These are phyloP conservation scores for Aramus guarauna DNA, from an alignment of 2,113 vertebrate species.

Conservation along the genomic window DNA sequence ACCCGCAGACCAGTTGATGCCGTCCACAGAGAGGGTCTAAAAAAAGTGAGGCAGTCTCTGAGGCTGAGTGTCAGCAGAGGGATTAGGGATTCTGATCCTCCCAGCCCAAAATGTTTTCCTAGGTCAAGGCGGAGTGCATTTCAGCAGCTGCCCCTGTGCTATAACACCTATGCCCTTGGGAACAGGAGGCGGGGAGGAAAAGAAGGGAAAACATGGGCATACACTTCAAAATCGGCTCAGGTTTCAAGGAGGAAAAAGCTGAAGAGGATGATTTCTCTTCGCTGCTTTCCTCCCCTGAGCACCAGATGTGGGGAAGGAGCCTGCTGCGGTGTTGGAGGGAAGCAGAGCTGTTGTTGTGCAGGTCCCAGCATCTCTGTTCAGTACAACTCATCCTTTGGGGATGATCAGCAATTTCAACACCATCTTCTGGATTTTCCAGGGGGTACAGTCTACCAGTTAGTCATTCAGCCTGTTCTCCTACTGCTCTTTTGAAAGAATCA, in stretches of 20 bases:
- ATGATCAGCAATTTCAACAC: background rate
- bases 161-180: background rate
- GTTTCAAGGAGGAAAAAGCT: background rate
- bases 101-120: background rate
- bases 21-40: background rate
- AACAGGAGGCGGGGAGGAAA: background rate
- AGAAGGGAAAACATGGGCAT: background rate
- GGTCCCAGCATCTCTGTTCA: background rate
- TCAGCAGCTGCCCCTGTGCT: background rate
- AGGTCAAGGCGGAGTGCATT: background rate
- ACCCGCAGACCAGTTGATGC: background rate
- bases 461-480: constrained; percentile 3
- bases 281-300: background rate
- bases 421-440: background rate
- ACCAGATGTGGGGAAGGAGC: background rate
- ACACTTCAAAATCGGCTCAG: background rate
- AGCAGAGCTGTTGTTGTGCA: background rate
- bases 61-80: background rate
- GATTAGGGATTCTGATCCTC: background rate
- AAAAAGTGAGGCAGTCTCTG: background rate
- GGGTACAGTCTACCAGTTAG: background rate
- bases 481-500: background rate
- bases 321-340: background rate
- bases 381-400: background rate
- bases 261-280: background rate